Percentiles rank a stretch among this genome's conserved stretches.
Evolutionary conservation across 2,797 vertebrate species (phyloP).

Genomic region (Spinus pinus): DNA sequence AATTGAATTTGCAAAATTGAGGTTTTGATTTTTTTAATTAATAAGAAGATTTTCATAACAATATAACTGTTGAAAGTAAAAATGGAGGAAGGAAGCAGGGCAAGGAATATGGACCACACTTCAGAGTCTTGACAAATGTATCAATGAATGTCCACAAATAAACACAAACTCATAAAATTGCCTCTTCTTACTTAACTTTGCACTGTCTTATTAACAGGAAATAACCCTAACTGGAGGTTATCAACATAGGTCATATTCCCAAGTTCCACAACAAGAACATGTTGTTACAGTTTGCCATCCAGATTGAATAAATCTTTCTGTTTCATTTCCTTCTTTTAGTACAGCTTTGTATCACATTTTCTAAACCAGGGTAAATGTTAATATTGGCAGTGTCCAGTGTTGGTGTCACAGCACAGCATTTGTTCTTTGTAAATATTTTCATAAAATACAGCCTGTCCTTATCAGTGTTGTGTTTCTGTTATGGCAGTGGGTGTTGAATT

Average conservation of each 20-base stretch:
- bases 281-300: slow-evolving; percentile 41
- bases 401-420: slow-evolving; percentile 6
- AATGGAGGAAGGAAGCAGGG: not conserved
- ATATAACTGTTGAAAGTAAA: not conserved
- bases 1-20: not conserved
- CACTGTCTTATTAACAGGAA: slow-evolving; percentile 31
- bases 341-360: not conserved
- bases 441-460: slow-evolving; percentile 26
- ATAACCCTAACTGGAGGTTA: slow-evolving; percentile 32
- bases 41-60: not conserved
- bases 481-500: not conserved
- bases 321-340: slow-evolving; percentile 41
- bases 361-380: slow-evolving; percentile 48
- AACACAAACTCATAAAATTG: not conserved
- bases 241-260: slow-evolving; percentile 26
- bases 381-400: slow-evolving; percentile 12
- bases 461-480: not conserved
- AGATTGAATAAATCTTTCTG: slow-evolving; percentile 34
- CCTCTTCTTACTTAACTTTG: slow-evolving; percentile 4
- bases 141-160: not conserved
- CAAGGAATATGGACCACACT: not conserved
- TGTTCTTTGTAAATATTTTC: slow-evolving; percentile 31
- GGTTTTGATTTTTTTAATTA: not conserved
- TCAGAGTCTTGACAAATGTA: not conserved
- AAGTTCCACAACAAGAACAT: slow-evolving; percentile 57